Conservation (phyloP, 2,797 vertebrate genomes). For the Propithecus perrieri region DNA sequence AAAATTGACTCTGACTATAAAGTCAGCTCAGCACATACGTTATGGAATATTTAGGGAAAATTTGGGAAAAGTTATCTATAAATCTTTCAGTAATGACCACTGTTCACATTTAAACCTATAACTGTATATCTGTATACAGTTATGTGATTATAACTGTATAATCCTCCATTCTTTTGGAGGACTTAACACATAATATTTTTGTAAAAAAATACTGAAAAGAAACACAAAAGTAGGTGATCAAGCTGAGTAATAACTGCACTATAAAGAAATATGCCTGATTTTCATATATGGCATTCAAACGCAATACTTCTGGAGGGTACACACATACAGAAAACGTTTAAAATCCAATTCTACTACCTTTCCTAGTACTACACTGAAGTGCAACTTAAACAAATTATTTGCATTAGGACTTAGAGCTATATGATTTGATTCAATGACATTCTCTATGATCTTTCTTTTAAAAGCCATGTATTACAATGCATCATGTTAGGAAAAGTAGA, state of each 20-base stretch:
- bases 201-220: background rate
- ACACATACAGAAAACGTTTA: background rate
- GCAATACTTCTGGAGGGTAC: background rate
- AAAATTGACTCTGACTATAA: background rate
- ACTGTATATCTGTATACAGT: no score
- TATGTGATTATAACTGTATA: background rate
- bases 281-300: background rate
- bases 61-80: background rate
- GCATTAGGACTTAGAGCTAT: background rate
- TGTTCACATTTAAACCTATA: background rate
- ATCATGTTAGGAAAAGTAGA: background rate
- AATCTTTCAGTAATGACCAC: background rate
- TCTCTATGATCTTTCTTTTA: background rate
- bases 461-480: background rate
- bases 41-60: background rate
- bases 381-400: background rate
- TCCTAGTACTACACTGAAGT: background rate
- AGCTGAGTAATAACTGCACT: background rate
- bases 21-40: background rate
- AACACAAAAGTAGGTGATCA: background rate
- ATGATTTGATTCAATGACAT: background rate
- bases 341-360: background rate
- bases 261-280: background rate
- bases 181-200: background rate
- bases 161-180: background rate